Base-by-base conservation (phyloP, 2,888 invertebrate genomes). In the Elegia similella region DNA sequence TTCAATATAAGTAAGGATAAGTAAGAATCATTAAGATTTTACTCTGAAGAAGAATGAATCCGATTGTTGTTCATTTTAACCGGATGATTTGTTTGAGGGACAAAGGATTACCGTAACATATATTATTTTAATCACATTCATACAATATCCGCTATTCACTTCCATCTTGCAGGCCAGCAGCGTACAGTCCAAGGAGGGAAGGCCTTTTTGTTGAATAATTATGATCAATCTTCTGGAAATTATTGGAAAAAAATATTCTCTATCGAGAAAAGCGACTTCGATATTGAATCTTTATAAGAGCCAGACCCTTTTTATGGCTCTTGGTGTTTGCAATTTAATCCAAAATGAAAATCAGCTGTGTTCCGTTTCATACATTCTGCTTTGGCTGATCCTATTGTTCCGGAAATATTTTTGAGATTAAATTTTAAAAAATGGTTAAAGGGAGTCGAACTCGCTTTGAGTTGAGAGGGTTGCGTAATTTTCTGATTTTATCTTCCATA, bases 161-260 rank as follows among this genome's bases (percentile, higher is more conserved):
- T 5, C 0, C 34, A 32, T 34, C 52, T 59, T 53, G n/a, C 38
- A 38, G 42, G 6, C 44, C 8, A 30, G 13, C 13, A 10, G 42
- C 44, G 10, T 32, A 43, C 58, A 62, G 38, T 59, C 32, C 44
- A 34, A 52, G 47, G 34, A 13, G 44, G 58, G 48, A 57, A 54
- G 56, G 59, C 61, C 63, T 66, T 73, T 67, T 63, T 62, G 59
- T 66, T 67, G 66, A 67, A 69, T 68, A 71, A 73, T 69, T 69
- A 68, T 65, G 67, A 47, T 52, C 67, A 69, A 60, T 68, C 66
- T 70, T 43, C 48, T 66, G 71, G 71, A 75, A 75, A 65, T 69
- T 68, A 70, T 71, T 68, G 56, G 60, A 56, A 62, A 56, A n/a
- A 65, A 58, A 67, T 62, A 65, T 60, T 62, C 55, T 48, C 53